A percentile compares a stretch with the other conserved stretches of the same genome.
phyloP scores from a whole-genome alignment of 2,113 vertebrate genomes.

The Cryptomyrus ogoouensis region DNA sequence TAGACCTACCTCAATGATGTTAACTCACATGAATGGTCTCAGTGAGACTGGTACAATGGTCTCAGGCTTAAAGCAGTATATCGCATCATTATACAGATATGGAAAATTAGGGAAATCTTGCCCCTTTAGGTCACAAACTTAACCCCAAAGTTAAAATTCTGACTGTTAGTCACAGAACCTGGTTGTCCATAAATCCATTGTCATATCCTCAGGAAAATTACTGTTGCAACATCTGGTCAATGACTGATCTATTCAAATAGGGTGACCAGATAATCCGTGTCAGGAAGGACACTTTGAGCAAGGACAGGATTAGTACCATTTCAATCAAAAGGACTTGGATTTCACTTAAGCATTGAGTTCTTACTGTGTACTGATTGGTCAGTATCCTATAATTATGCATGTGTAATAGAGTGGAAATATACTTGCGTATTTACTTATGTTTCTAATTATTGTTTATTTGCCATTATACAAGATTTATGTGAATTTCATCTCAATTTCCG shows the following conservation, averaged over 20 bases:
- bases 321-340: background rate
- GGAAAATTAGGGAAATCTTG: background rate
- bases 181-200: background rate
- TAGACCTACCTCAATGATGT: background rate
- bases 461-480: background rate
- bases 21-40: background rate
- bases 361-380: background rate
- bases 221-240: background rate
- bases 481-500: background rate
- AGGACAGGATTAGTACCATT: background rate
- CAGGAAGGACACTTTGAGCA: background rate
- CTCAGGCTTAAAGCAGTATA: background rate
- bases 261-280: background rate
- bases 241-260: background rate
- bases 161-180: background rate
- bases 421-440: background rate
- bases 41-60: background rate
- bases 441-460: background rate
- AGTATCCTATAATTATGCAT: background rate
- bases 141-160: background rate
- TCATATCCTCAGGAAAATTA: background rate
- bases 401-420: background rate
- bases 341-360: background rate
- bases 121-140: background rate
- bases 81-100: background rate